Evolutionary conservation across 2,888 invertebrate species (phyloP), one percentile per base, ranked within the genome.

Genomic region (Ametastegia equiseti): DNA sequence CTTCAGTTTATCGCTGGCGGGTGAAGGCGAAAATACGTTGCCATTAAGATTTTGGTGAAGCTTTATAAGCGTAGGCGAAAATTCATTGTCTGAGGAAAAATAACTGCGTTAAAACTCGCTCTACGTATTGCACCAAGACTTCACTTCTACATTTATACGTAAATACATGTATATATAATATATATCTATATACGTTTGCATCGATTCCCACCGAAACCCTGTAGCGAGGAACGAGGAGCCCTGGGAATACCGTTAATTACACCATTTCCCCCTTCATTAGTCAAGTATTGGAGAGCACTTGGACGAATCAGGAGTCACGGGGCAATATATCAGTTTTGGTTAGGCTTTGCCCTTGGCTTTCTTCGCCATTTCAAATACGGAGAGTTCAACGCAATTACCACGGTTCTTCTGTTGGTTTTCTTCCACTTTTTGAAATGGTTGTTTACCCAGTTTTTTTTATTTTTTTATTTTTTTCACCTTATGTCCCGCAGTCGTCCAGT

Each of bases 231-330:
- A 54, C 36, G 30, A 54, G 36, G 73, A 50, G 73, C 36, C 54
- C 33, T 75, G 73, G 73, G 54, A 75, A 75, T 75, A 75, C 73
- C 73, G 73, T 75, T 54, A 75, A 75, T 75, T 75, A 75, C 50
- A 75, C 19, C 73, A 75, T 75, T 75, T 75, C 73, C 73, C 54
- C 73, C 73, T 75, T 75, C 73, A 75, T 75, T 75, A 75, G 73
- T 75, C 73, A 75, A 75, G 73, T 50, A 75, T 75, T 75, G 33
- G 73, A 54, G 54, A 75, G 54, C 73, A 75, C 73, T 75, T 75
- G 19, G 54, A 75, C 73, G 73, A 75, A 75, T 75, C 73, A 75
- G 54, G 33, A 75, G 73, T 30, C 19, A 75, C 50, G 73, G 27
- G 50, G 50, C 73, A 75, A 75, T 75, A 75, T 75, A 75, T 75